phyloP scores from a whole-genome alignment of 2,888 invertebrate genomes.

The Dinocampus coccinellae region DNA sequence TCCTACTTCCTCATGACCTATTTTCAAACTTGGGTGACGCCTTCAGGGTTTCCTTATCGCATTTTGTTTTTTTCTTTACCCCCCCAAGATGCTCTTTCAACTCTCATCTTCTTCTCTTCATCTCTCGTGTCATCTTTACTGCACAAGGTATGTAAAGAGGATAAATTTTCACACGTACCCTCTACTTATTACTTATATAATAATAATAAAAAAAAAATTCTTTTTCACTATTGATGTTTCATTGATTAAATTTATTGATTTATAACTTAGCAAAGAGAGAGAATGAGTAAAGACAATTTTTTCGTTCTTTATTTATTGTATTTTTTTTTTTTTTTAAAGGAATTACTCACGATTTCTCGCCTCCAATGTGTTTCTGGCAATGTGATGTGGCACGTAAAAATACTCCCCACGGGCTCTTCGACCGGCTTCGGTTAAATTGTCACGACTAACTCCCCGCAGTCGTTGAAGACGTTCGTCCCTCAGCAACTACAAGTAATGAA shows the following conservation, averaged over 20 bases:
- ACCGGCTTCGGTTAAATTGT: conserved; percentile 74
- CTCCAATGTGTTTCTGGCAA: conserved; percentile 73
- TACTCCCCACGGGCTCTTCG: conserved; percentile 74
- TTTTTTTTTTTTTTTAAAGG: too few species aligned
- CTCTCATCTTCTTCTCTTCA: neutral
- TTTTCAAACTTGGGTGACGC: neutral
- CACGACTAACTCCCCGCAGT: conserved; percentile 71
- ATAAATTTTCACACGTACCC: conserved; percentile 5
- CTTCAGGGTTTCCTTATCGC: neutral
- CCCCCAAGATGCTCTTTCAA: conserved; percentile 15
- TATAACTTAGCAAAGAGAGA: too few species aligned
- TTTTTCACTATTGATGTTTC: too few species aligned
- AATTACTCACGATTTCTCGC: conserved; percentile 74
- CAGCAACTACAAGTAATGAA: conserved; percentile 67
- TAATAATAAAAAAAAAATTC: too few species aligned
- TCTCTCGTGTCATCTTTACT: neutral
- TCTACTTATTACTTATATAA: too few species aligned
- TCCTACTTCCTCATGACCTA: conserved; percentile 1
- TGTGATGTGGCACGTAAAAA: conserved; percentile 73
- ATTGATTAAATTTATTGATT: too few species aligned
- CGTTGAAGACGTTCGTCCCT: conserved; percentile 71
- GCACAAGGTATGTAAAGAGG: conserved; percentile 5
- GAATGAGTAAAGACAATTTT: neutral
- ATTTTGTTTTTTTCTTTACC: neutral
- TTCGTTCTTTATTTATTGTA: neutral